Evolutionary conservation across 2,888 invertebrate species (phyloP).

Genomic region (Halictus ligatus): DNA sequence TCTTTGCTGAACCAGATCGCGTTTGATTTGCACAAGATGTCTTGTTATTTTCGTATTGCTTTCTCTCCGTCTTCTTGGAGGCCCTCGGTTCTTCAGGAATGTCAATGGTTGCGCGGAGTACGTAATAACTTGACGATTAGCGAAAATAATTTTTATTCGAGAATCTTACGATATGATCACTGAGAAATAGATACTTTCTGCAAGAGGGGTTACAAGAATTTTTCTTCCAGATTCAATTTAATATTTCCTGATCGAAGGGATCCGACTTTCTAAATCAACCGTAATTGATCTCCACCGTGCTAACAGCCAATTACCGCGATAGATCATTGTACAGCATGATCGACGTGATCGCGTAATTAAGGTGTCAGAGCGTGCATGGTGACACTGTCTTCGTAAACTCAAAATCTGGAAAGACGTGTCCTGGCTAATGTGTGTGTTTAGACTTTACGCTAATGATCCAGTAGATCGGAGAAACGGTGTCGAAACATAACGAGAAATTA

Average conservation of each 20-base stretch:
- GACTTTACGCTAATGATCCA: constrained; percentile 35
- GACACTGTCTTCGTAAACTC: constrained; percentile 54
- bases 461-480: constrained; percentile 14
- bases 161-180: background rate
- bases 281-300: constrained; percentile 15
- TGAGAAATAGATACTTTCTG: background rate
- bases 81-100: background rate
- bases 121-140: background rate
- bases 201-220: background rate
- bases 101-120: background rate
- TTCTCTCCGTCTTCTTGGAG: background rate
- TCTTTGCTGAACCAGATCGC: background rate
- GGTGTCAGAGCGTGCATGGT: constrained; percentile 52
- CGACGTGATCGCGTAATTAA: constrained; percentile 63
- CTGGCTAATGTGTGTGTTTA: constrained; percentile 51
- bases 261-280: background rate
- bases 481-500: constrained; percentile 41
- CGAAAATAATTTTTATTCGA: background rate
- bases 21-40: background rate
- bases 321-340: constrained; percentile 54
- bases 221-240: background rate
- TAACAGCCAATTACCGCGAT: constrained; percentile 40
- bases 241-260: background rate
- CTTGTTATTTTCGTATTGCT: background rate
- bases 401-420: constrained; percentile 31